Percentiles rank a stretch among this genome's conserved stretches.
Conservation (phyloP, 1,140 invertebrate genomes). For the Colletes gigas region DNA sequence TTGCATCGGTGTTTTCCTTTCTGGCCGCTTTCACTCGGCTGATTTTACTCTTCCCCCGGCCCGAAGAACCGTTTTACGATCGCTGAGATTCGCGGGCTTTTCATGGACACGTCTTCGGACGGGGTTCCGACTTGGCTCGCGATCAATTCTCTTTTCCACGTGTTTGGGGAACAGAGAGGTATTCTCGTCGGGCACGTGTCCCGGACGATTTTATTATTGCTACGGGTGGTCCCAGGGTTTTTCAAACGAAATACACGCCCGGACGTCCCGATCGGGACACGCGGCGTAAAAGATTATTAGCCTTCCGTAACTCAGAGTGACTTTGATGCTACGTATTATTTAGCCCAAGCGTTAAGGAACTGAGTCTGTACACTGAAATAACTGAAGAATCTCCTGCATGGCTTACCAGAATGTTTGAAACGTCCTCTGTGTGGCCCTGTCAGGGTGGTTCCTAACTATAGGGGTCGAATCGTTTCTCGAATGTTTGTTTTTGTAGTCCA, state of each 20-base stretch:
- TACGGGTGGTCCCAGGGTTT: slow-evolving; percentile 6
- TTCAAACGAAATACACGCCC: neutral
- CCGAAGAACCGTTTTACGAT: neutral
- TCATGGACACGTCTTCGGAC: neutral
- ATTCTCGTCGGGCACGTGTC: slow-evolving; percentile 12
- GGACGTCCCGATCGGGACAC: too few species aligned
- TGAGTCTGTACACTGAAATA: too few species aligned
- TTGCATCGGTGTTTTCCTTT: neutral
- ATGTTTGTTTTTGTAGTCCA: too few species aligned
- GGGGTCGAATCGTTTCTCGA: too few species aligned
- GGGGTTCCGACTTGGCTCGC: neutral
- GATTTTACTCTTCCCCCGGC: slow-evolving; percentile 1
- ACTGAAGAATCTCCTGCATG: too few species aligned
- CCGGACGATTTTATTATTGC: slow-evolving; percentile 46
- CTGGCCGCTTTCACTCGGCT: slow-evolving; percentile 10
- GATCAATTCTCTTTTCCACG: neutral
- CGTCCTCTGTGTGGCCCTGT: too few species aligned
- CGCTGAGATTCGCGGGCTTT: neutral
- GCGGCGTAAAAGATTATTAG: too few species aligned
- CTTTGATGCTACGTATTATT: too few species aligned
- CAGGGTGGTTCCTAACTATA: too few species aligned
- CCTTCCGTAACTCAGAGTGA: too few species aligned
- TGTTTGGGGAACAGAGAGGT: neutral
- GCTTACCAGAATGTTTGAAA: too few species aligned
- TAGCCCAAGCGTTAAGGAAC: too few species aligned